Base-by-base conservation (phyloP, 2,888 invertebrate genomes). In the Spialia ferax region DNA sequence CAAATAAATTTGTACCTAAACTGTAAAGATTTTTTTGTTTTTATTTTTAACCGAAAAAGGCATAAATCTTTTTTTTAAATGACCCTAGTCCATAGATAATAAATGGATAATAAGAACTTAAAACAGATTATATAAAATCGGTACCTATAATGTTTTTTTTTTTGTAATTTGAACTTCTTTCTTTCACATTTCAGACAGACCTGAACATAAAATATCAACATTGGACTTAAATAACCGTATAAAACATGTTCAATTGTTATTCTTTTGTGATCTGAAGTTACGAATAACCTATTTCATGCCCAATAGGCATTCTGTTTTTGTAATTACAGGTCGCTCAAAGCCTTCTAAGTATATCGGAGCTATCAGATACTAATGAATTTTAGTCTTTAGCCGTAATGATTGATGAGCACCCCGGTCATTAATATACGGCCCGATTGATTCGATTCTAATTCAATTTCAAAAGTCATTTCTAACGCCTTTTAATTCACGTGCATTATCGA, bases 341-440 rank as follows among this genome's bases (percentile, higher is more conserved):
- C 55, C 48, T 73, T 64, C n/a, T n/a, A n/a, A n/a, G 57, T 59
- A 56, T 72, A 67, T 68, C 70, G 76, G 76, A 70, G 69, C 71
- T 55, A 69, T 71, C 63, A 54, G 59, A 59, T 63, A 52, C 60
- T 72, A 73, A 82, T 77, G 79, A 80, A 76, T 74, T 74, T 75
- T 71, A 72, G 73, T 72, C 69, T 63, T 72, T 75, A 71, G 65
- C 63, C 50, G 35, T 55, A 54, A 65, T 80, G 80, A 81, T 80
- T 82, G 76, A 85, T 85, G 81, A 64, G 32, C 52, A n/a, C 7
- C n/a, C 26, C 57, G 26, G 50, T 66, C 69, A 69, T 73, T 71
- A 75, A 76, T 80, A 77, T 73, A 69, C 69, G 57, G 29, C 70
- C 71, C 79, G 79, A 85, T 85, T 84, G 82, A 82, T 83, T 80